Base-by-base conservation (phyloP, 2,113 vertebrate genomes). In the Variabilichromis moorii region DNA sequence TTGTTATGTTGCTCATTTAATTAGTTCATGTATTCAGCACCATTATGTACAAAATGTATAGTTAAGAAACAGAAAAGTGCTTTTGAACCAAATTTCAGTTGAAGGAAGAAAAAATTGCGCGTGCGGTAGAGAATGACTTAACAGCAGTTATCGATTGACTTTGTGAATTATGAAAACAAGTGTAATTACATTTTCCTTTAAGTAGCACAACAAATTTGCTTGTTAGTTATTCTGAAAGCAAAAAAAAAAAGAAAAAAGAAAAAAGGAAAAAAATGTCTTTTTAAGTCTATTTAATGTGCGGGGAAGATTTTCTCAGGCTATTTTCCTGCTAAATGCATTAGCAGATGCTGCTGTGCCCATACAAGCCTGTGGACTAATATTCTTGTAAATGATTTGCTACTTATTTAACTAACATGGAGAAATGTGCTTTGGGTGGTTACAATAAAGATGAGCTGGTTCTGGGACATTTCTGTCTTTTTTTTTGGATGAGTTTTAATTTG, bases 171-270 rank as follows among this genome's bases (percentile, higher is more conserved):
- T 93, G 86, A 92, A 95, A 95, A 95, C 91, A 92, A 85, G 61
- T 90, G 87, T 94, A 94, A 95, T 94, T 95, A 93, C 86, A 90
- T 94, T 94, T 91, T 86, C 86, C 91, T 95, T 95, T 91, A 94
- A 95, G 94, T 92, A 92, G 90, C 88, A 89, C 88, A 92, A 92
- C 92, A 93, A 94, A 96, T 95, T 91, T 91, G 90, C 88, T 86
- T 87, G 80, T 61, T 89, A 93, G 89, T 95, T 92, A 88, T 90
- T 90, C 85, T 94, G 84, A 85, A 85, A 90, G 86, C 11, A 86
- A 89, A 86, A 86, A 86, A 82, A 59, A 16, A 12, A 3, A 1
- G 54, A 86, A 86, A 84, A 66, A 19, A 7, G 2, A 8, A 6
- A 10, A 10, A 40, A 61, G 3, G 5, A 40, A 40, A 12, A 40